Base-by-base conservation (phyloP, 1,140 invertebrate genomes). In the Pachypeltis micranthus region DNA sequence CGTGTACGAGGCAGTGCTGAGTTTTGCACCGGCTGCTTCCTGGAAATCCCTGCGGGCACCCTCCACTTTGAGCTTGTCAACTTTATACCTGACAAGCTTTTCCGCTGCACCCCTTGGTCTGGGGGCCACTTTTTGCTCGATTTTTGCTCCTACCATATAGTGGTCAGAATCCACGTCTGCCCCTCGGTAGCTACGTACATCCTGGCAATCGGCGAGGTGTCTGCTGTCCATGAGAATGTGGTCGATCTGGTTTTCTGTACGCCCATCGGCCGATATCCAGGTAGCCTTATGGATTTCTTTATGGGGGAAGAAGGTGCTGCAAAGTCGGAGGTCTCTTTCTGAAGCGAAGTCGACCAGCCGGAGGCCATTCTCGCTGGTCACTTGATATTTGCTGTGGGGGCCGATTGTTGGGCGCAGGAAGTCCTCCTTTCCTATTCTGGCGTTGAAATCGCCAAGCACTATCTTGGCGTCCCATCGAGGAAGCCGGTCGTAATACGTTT, bases 341-440 rank as follows among this genome's bases (percentile, higher is more conserved):
- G 28, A 26, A 10, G 65, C 65, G 60, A 72, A 64, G 25, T 64
- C 59, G 16, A 65, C 58, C 16, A 69, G 56, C 56, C 62, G 62
- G 24, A 59, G 19, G 3, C 64, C 68, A 65, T 69, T 69, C 19
- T 66, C 65, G 62, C 65, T 68, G 4, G 58, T 34, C 31, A 7
- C 12, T 31, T 62, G 21, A 64, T 75, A 65, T 66, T 65, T 57
- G 69, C 73, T 59, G 60, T 76, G 28, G 39, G n/a, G 23, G 55
- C 59, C 63, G 31, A 29, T 60, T 44, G 44, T 64, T 29, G 26
- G 23, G 39, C 54, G 29, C 25, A 23, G 55, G 31, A 10, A 39
- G 7, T 39, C 57, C 19, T 57, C 44, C 39, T 61, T 63, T 26
- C 59, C 56, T 39, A 66, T 58, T 62, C 64, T 60, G 23, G 65